Evolutionary conservation across 1,140 invertebrate genomes (phyloP).

Genomic region (Listronotus oregonensis): DNA sequence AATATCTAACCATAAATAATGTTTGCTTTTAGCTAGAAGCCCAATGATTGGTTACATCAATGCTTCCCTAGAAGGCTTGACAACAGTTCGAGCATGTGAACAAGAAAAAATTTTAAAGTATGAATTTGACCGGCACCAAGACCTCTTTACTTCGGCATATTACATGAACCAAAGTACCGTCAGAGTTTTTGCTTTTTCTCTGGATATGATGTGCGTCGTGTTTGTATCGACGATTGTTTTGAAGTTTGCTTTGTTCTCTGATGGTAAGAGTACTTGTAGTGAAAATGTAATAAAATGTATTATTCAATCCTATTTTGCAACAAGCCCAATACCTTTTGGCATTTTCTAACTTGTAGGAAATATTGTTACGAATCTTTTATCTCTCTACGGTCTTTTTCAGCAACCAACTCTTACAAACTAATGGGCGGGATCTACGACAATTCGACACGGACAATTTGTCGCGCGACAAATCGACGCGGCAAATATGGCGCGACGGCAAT

Average conservation of each 20-base stretch:
- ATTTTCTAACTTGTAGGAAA: too few species aligned
- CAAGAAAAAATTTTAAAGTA: slow-evolving; percentile 63
- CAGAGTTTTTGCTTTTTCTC: slow-evolving; percentile 74
- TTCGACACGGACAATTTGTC: too few species aligned
- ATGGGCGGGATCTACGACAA: too few species aligned
- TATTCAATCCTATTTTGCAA: too few species aligned
- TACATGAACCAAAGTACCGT: slow-evolving; percentile 69
- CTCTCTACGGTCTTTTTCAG: too few species aligned
- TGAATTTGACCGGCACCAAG: slow-evolving; percentile 66
- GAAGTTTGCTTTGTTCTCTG: slow-evolving; percentile 36
- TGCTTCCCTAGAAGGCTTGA: slow-evolving; percentile 68
- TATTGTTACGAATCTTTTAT: too few species aligned
- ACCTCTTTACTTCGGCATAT: slow-evolving; percentile 68
- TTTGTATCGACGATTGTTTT: slow-evolving; percentile 29
- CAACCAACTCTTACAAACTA: too few species aligned
- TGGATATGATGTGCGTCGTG: slow-evolving; percentile 75
- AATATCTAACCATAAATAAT: too few species aligned
- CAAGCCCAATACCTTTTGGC: too few species aligned
- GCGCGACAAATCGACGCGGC: too few species aligned
- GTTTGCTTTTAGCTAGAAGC: slow-evolving; percentile 65
- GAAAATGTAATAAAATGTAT: too few species aligned
- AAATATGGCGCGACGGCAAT: too few species aligned
- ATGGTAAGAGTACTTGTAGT: slow-evolving; percentile 19
- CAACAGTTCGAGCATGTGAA: slow-evolving; percentile 69
- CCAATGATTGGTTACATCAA: slow-evolving; percentile 74